Percentiles rank a stretch among this genome's conserved stretches.
Evolutionary conservation across 2,113 vertebrate genomes (phyloP).

Genomic region (Phoenicopterus ruber): DNA sequence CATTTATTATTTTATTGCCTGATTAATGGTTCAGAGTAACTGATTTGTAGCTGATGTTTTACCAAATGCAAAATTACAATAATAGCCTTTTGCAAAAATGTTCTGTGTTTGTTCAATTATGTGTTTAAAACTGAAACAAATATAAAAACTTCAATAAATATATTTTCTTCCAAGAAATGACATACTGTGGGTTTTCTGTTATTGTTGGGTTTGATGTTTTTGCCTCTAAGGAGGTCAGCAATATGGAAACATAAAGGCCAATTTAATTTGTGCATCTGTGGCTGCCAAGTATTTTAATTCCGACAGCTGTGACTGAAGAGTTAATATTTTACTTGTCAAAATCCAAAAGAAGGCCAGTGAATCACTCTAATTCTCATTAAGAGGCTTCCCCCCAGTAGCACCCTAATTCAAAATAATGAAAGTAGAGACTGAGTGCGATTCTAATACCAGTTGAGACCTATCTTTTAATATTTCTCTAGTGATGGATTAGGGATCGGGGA

Average conservation of each 20-base stretch:
- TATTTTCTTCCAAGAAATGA: conserved; percentile 74
- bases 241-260: conserved; percentile 99
- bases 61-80: conserved; percentile 68
- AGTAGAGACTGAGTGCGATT: conserved; percentile 99
- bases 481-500: conserved; percentile 99
- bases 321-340: conserved; percentile 99
- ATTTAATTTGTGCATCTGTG: conserved; percentile 99
- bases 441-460: conserved; percentile 99
- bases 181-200: conserved; percentile 76
- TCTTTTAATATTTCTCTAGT: conserved; percentile 99
- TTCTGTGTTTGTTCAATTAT: conserved; percentile 69
- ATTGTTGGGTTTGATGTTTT: conserved; percentile 82
- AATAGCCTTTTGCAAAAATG: conserved; percentile 54
- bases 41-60: conserved; percentile 58
- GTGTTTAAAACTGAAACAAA: conserved; percentile 69
- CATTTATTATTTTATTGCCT: conserved; percentile 70
- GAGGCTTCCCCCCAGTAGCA: conserved; percentile 99
- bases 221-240: conserved; percentile 98
- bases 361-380: conserved; percentile 99
- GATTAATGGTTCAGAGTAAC: conserved; percentile 62
- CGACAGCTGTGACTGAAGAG: conserved; percentile 99
- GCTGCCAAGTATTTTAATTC: conserved; percentile 99
- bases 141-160: conserved; percentile 78
- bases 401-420: conserved; percentile 99
- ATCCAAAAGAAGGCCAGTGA: conserved; percentile 97